Base-by-base conservation (phyloP, 2,113 vertebrate genomes). In the Mus pahari region DNA sequence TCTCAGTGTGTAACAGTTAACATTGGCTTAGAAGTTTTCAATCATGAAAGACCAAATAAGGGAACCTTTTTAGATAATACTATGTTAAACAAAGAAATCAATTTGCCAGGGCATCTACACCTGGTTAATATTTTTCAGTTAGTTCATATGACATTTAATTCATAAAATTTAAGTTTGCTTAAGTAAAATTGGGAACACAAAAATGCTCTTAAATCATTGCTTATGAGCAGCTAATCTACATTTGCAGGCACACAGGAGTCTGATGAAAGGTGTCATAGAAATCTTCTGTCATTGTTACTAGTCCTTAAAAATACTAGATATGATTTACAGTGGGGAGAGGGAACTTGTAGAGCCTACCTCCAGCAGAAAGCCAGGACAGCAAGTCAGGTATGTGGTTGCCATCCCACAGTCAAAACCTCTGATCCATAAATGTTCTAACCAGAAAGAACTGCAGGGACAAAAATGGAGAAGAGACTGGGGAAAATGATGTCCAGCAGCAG, bases 31-130 rank as follows among this genome's bases (percentile, higher is more conserved):
- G 87, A 95, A 86, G 84, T 92, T 78, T 95, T 94, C 89, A 90
- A 92, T 89, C 96, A 71, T 77, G 45, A 36, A 97, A 75, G 11
- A 75, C 89, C 74, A 92, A 96, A 94, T 82, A 95, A 84, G n/a
- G 16, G 92, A 36, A 71, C 33, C 31, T 89, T 96, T 95, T 68
- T 64, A 94, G 9, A 70, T 71, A 97, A 94, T 9, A 94, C 6
- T 45, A 0, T 5, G 14, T 77, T 92, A 86, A 90, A 9, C 19
- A 95, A 75, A 68, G 20, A 92, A 94, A 75, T 78, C 26, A 84
- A 90, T 94, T 93, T 91, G 14, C 94, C 36, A 87, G 82, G 50
- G 55, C 31, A 87, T 93, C 62, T 26, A 86, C 31, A 39, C 78
- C 13, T 39, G 50, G 26, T 89, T 50, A 93, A 75, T 20, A 12